Conservation (phyloP, 2,888 invertebrate species). For the Lycia hirtaria region DNA sequence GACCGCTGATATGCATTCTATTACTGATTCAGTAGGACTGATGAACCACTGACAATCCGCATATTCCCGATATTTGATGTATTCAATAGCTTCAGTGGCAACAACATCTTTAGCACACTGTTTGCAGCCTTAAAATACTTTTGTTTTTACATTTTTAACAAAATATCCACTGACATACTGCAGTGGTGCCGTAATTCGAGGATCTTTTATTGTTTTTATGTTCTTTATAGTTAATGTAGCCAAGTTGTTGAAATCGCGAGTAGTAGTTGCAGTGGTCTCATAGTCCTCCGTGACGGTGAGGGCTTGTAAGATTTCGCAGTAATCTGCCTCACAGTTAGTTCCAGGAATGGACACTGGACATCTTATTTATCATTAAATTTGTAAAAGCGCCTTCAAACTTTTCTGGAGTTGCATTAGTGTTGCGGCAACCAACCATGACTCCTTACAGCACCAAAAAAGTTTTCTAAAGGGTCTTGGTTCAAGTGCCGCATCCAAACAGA, state of each 20-base stretch:
- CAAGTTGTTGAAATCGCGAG: background rate
- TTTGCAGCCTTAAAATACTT: background rate
- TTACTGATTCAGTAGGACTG: background rate
- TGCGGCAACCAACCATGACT: background rate
- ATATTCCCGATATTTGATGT: background rate
- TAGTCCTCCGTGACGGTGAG: background rate
- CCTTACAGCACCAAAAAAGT: conserved; percentile 9
- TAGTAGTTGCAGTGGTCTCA: background rate
- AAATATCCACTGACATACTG: conserved; percentile 6
- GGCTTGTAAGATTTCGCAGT: background rate
- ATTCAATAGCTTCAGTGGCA: background rate
- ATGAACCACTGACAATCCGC: background rate
- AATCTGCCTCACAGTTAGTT: conserved; percentile 14
- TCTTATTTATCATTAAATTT: conserved; percentile 2
- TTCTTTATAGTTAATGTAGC: too few species aligned
- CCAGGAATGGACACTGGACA: conserved; percentile 37
- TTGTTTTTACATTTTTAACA: background rate
- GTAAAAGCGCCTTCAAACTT: conserved; percentile 7
- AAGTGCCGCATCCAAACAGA: conserved; percentile 31
- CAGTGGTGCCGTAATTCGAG: background rate
- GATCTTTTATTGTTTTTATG: conserved; percentile 1
- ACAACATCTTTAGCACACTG: background rate
- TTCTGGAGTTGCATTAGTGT: background rate
- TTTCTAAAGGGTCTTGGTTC: conserved; percentile 28
- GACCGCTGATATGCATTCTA: background rate